Evolutionary conservation across 92 coral and sea anemone genomes (phyloP).

Genomic region (Zoanthus gigantus): DNA sequence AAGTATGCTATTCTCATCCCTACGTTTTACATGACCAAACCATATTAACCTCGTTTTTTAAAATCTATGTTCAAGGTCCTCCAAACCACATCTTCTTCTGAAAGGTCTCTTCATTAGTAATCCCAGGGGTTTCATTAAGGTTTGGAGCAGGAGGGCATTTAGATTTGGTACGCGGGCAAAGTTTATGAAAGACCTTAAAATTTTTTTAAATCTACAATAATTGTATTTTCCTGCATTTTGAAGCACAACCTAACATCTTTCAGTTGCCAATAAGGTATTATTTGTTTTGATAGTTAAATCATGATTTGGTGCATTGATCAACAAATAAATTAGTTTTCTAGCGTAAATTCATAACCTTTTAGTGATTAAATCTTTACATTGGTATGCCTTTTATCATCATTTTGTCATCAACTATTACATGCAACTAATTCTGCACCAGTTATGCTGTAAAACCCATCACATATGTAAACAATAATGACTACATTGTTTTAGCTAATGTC

Average conservation of each 20-base stretch:
- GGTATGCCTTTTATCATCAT: background rate
- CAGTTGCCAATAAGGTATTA: background rate
- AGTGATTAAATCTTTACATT: background rate
- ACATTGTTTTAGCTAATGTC: background rate
- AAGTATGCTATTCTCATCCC: too few species aligned
- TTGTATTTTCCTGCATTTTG: constrained; percentile 2
- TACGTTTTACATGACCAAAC: too few species aligned
- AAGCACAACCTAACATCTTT: background rate
- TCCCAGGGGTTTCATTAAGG: too few species aligned
- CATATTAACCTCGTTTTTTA: too few species aligned
- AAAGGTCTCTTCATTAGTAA: too few species aligned
- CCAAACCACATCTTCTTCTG: too few species aligned
- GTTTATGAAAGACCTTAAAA: too few species aligned
- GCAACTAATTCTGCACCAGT: background rate
- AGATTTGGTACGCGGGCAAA: too few species aligned
- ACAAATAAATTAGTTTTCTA: background rate
- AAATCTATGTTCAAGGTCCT: too few species aligned
- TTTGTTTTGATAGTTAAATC: background rate
- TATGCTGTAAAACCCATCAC: background rate
- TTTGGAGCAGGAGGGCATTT: too few species aligned
- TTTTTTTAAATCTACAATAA: background rate
- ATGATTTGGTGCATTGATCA: constrained; percentile 1
- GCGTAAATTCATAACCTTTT: background rate
- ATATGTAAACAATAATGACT: background rate
- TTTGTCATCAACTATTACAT: background rate